A percentile compares a stretch with the other conserved stretches of the same genome.
Conservation (phyloP, 2,113 vertebrate genomes). For the Neopipo cinnamomea region DNA sequence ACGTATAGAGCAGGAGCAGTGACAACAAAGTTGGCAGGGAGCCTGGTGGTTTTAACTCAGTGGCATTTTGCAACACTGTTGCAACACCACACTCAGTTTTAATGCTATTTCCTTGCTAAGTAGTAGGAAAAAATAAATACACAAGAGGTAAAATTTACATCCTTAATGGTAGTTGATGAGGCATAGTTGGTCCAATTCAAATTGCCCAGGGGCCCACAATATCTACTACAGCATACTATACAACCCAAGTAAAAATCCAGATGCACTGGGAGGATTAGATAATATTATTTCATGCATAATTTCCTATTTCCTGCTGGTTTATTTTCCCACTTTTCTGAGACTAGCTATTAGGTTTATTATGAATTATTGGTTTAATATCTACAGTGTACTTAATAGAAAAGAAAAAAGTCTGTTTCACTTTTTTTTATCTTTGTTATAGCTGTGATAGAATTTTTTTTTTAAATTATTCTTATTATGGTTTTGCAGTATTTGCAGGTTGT, state of each 20-base stretch:
- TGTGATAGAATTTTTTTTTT: neutral
- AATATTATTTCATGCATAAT: slow-evolving; percentile 54
- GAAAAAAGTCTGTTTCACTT: neutral
- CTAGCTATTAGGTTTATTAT: slow-evolving; percentile 54
- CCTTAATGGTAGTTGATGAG: neutral
- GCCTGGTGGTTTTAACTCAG: neutral
- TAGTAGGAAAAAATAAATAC: neutral
- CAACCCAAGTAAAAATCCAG: slow-evolving; percentile 12
- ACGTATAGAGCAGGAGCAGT: neutral
- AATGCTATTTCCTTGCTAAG: neutral
- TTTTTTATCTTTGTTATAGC: neutral
- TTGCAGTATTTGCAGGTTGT: neutral
- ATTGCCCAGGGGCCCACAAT: neutral
- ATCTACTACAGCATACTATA: neutral
- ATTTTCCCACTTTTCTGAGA: slow-evolving; percentile 34
- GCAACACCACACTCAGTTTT: neutral
- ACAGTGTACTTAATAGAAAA: slow-evolving; percentile 31
- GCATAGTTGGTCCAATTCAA: neutral
- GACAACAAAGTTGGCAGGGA: neutral
- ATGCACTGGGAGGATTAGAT: neutral
- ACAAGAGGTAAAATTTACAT: neutral
- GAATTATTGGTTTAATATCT: slow-evolving; percentile 58
- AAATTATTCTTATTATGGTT: neutral
- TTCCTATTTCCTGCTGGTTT: slow-evolving; percentile 50
- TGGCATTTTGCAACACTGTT: neutral